Percentiles rank a stretch among this genome's conserved stretches.
phyloP scores from a whole-genome alignment of 1,140 invertebrate species.

The Artemia franciscana region DNA sequence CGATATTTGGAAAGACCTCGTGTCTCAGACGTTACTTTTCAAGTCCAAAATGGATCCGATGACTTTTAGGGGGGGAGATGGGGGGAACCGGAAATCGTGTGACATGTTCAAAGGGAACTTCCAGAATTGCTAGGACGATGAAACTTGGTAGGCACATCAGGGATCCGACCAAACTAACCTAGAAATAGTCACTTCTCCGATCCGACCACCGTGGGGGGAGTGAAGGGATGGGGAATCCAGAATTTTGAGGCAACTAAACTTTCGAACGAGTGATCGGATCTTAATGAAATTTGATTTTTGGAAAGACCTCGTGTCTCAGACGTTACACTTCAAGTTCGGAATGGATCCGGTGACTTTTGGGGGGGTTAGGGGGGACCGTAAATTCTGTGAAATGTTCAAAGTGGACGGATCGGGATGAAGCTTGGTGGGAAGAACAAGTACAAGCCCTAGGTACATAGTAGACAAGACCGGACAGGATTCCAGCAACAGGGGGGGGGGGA shows the following conservation, averaged over 20 bases:
- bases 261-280: not conserved
- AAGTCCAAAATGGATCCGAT: too few relatives aligned
- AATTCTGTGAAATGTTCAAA: too few relatives aligned
- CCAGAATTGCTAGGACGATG: too few relatives aligned
- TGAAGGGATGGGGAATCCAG: not conserved
- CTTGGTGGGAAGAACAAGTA: not conserved
- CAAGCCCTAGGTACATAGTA: not conserved
- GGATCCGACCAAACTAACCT: not conserved
- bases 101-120: not conserved
- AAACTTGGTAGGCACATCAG: too few relatives aligned
- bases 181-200: not conserved
- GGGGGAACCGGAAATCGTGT: too few relatives aligned
- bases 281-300: not conserved
- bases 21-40: too few relatives aligned
- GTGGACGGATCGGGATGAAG: too few relatives aligned
- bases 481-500: not conserved
- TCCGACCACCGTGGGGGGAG: not conserved
- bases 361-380: not conserved
- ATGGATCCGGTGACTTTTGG: not conserved
- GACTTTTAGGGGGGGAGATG: too few relatives aligned
- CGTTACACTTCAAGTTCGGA: not conserved
- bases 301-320: not conserved
- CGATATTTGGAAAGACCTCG: too few relatives aligned
- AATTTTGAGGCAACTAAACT: not conserved
- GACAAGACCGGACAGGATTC: not conserved